phyloP scores from a whole-genome alignment of 2,113 vertebrate species.

The Merops nubicus region DNA sequence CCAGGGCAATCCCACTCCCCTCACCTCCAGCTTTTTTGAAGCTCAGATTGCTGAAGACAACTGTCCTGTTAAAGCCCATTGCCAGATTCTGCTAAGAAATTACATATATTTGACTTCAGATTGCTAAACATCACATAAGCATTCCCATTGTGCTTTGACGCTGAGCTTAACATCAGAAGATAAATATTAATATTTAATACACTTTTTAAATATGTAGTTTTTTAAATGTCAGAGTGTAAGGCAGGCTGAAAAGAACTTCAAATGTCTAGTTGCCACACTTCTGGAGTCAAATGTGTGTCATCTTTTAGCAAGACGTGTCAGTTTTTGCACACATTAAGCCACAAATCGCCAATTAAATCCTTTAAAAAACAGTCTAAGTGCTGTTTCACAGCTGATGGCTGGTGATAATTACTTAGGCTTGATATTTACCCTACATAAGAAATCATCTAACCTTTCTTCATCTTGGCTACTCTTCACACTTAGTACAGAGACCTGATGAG shows the following conservation, averaged over 20 bases:
- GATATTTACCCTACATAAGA: slow-evolving; percentile 49
- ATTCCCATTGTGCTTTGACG: slow-evolving; percentile 35
- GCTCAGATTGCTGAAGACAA: background rate
- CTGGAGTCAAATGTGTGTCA: slow-evolving; percentile 26
- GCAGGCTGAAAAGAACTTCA: slow-evolving; percentile 34
- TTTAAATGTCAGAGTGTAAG: slow-evolving; percentile 39
- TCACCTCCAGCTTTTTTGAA: background rate
- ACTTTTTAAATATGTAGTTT: slow-evolving; percentile 26
- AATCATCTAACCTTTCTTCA: slow-evolving; percentile 37
- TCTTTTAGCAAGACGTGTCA: slow-evolving; percentile 27
- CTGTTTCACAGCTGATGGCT: slow-evolving; percentile 51
- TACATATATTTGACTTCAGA: background rate
- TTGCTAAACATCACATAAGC: slow-evolving; percentile 30
- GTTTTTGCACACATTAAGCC: slow-evolving; percentile 21
- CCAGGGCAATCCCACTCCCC: background rate
- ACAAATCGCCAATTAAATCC: slow-evolving; percentile 42
- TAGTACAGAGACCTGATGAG: slow-evolving; percentile 17
- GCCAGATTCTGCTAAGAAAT: background rate
- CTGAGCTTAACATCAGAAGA: slow-evolving; percentile 34
- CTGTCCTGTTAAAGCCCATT: background rate
- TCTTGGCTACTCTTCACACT: slow-evolving; percentile 41
- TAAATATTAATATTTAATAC: slow-evolving; percentile 52
- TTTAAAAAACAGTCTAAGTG: slow-evolving; percentile 30
- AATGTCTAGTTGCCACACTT: background rate
- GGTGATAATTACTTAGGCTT: slow-evolving; percentile 51